Percentiles rank a stretch among this genome's conserved stretches.
phyloP scores from a whole-genome alignment of 2,797 vertebrate genomes.

The Cyclopterus lumpus region DNA sequence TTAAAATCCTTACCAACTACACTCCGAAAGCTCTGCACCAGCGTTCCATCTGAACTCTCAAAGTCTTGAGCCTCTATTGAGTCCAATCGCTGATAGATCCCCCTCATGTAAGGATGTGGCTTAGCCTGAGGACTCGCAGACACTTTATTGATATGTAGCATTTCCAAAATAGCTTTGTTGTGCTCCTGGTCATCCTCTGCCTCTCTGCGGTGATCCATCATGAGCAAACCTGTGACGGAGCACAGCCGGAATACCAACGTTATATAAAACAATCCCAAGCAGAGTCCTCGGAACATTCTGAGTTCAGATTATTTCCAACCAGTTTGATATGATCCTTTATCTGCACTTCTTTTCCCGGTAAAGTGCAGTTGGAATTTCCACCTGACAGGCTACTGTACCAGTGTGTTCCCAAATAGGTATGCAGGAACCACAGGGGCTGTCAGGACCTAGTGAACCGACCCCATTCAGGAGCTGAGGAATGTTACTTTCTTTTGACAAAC shows the following conservation, averaged over 20 bases:
- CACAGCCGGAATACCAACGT: slow-evolving; percentile 36
- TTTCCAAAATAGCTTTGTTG: slow-evolving; percentile 81
- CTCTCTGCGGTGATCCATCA: slow-evolving; percentile 49
- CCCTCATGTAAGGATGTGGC: slow-evolving; percentile 84
- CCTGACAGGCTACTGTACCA: slow-evolving; percentile 54
- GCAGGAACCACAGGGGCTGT: slow-evolving; percentile 74
- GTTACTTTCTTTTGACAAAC: slow-evolving; percentile 72
- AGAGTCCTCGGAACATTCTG: slow-evolving; percentile 41
- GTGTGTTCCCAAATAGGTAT: slow-evolving; percentile 72
- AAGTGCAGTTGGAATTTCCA: slow-evolving; percentile 41
- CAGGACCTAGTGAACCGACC: slow-evolving; percentile 75
- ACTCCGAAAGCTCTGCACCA: slow-evolving; percentile 83
- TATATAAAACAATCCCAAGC: not conserved
- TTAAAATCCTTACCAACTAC: slow-evolving; percentile 64
- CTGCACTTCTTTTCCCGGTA: slow-evolving; percentile 9
- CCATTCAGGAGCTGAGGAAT: slow-evolving; percentile 78
- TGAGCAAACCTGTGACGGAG: slow-evolving; percentile 24
- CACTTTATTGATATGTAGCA: slow-evolving; percentile 83
- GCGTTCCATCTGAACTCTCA: slow-evolving; percentile 71
- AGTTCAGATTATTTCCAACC: not conserved
- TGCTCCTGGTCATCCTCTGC: slow-evolving; percentile 52
- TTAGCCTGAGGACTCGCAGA: slow-evolving; percentile 71
- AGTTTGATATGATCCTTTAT: not conserved
- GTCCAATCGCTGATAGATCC: slow-evolving; percentile 74
- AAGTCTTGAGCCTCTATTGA: slow-evolving; percentile 66